phyloP scores from a whole-genome alignment of 2,113 vertebrate genomes.

The Pseudorectes ferrugineus region DNA sequence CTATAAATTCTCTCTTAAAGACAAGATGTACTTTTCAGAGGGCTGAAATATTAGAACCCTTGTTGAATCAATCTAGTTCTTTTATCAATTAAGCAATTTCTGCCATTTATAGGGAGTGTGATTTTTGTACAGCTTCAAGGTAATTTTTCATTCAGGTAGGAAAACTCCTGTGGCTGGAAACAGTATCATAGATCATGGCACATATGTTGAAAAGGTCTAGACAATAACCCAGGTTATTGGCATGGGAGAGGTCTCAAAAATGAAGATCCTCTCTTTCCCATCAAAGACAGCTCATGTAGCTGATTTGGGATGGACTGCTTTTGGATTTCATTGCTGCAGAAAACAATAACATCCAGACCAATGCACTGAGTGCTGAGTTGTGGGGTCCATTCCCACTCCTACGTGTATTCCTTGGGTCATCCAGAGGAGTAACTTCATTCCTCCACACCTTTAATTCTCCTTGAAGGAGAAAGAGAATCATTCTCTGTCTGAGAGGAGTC shows the following conservation, averaged over 20 bases:
- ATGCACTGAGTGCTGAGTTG: neutral
- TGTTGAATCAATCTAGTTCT: neutral
- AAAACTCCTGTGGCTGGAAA: neutral
- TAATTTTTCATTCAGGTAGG: neutral
- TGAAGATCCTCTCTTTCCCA: neutral
- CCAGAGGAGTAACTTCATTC: neutral
- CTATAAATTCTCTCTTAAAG: conserved; percentile 7
- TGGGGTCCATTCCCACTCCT: neutral
- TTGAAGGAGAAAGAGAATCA: neutral
- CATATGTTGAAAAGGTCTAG: neutral
- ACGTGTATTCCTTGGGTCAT: neutral
- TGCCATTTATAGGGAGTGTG: neutral
- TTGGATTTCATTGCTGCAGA: neutral
- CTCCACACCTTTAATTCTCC: neutral
- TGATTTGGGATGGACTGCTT: neutral
- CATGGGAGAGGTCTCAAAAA: neutral
- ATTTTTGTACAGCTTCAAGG: neutral
- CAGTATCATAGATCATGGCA: neutral
- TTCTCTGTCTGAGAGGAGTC: neutral
- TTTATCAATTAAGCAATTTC: neutral
- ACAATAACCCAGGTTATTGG: neutral
- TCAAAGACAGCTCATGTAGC: neutral
- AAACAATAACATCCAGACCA: neutral
- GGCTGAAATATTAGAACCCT: neutral
- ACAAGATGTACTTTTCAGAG: neutral